Evolutionary conservation across 2,888 invertebrate genomes (phyloP), one percentile per base, ranked within the genome.

Genomic region (Drosophila birchii): DNA sequence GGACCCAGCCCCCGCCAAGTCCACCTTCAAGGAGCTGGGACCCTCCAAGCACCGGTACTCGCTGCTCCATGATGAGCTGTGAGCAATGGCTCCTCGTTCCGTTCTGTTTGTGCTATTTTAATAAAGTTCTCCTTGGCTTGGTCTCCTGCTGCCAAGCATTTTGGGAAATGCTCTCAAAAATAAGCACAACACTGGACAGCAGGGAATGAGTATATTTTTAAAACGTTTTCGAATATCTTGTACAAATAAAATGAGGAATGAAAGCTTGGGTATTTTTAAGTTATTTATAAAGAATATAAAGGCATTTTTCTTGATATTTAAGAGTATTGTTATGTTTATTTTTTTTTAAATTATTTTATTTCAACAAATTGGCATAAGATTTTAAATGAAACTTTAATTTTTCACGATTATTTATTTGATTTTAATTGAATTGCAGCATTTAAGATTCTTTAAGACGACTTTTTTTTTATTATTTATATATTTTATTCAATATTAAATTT

Each of bases 21-120:
- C 86, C n/a, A 80, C 83, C 9, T 86, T 83, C 8, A 77, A 79
- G 58, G 44, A 76, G 11, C 55, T 87, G 71, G 80, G 82, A 5
- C 88, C 88, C 9, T 87, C 88, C 12, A 86, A 74, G 60, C 71
- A 86, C 69, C 82, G 82, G 45, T 83, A 83, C 49, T 54, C 75
- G 12, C 49, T 83, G 38, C 66, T 86, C 26, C 84, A 80, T 36
- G 88, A 84, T 62, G 84, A 82, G 68, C 39, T 56, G 49, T 36
- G 38, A 53, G 54, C 58, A 49, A 54, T 34, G 34, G 45, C 51
- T 18, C 9, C 41, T 14, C 23, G 23, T 36, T 53, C 51, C 51
- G 36, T n/a, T 59, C 54, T 36, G 58, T 41, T 34, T 26, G 58
- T 67, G 53, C 55, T 55, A 49, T 55, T 58, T 29, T 79, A 86